Evolutionary conservation across 2,797 vertebrate genomes (phyloP).

Genomic region (Lemur catta): DNA sequence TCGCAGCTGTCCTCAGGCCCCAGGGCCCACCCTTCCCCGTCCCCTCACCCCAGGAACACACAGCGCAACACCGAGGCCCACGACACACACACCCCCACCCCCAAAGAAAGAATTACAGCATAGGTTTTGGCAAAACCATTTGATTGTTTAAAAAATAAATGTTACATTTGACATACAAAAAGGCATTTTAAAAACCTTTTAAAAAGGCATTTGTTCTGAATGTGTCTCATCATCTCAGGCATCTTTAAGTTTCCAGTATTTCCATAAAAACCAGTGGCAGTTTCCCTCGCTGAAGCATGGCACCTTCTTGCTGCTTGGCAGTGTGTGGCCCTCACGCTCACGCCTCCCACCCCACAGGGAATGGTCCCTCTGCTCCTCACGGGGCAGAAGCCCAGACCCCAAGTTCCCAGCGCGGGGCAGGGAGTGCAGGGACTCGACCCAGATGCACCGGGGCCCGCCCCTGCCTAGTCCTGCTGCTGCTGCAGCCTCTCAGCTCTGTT

Average conservation of each 20-base stretch:
- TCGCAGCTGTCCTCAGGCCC: accelerated
- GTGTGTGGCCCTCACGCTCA: background rate
- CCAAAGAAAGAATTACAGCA: background rate
- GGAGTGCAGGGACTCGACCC: accelerated
- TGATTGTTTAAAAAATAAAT: slow-evolving; percentile 64
- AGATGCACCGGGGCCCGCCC: background rate
- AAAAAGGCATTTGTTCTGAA: background rate
- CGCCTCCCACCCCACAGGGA: background rate
- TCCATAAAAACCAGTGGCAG: background rate
- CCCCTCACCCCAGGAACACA: background rate
- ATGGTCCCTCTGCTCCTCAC: accelerated
- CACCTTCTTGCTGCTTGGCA: background rate
- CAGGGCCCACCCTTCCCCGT: background rate
- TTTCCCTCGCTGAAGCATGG: background rate
- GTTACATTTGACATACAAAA: slow-evolving; percentile 54
- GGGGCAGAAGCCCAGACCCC: background rate
- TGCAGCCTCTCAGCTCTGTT: background rate
- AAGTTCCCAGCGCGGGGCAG: background rate
- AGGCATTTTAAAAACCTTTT: background rate
- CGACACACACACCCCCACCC: accelerated
- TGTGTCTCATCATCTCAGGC: background rate
- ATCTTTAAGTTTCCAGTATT: background rate
- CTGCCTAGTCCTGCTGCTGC: background rate
- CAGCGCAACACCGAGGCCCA: accelerated
- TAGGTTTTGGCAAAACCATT: slow-evolving; percentile 12